Evolutionary conservation across 2,797 vertebrate genomes (phyloP).

Genomic region (Poeciliopsis infans): DNA sequence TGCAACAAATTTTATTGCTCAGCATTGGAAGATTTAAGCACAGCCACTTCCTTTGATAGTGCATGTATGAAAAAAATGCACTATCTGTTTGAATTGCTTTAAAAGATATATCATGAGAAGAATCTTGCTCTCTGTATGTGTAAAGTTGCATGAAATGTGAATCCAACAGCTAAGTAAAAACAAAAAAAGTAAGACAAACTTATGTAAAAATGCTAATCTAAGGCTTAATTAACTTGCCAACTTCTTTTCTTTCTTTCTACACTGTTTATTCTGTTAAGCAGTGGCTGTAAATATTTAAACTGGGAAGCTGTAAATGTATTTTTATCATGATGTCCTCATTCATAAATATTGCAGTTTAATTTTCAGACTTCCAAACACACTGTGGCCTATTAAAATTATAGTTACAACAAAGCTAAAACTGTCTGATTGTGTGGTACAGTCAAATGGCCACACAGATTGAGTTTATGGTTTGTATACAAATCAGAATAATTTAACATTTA

Average conservation of each 20-base stretch:
- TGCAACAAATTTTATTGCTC: neutral
- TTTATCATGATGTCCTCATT: neutral
- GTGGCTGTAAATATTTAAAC: neutral
- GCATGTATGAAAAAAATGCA: neutral
- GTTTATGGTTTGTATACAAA: neutral
- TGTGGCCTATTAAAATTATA: neutral
- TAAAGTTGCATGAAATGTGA: neutral
- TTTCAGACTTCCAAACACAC: neutral
- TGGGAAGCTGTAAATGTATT: neutral
- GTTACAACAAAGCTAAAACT: neutral
- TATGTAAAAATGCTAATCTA: neutral
- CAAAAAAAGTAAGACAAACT: neutral
- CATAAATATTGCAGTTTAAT: neutral
- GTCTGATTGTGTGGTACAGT: neutral
- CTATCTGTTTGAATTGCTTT: neutral
- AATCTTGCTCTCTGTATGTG: neutral
- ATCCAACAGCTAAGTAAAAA: neutral
- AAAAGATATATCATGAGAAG: neutral
- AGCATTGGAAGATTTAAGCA: neutral
- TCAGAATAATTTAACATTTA: neutral
- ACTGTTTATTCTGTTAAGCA: neutral
- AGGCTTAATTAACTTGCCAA: neutral
- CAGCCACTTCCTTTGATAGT: neutral
- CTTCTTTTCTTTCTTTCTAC: neutral
- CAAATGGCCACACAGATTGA: neutral